A percentile compares a stretch with the other conserved stretches of the same genome.
Evolutionary conservation across 2,113 vertebrate species (phyloP).

Genomic region (Laticauda colubrina): DNA sequence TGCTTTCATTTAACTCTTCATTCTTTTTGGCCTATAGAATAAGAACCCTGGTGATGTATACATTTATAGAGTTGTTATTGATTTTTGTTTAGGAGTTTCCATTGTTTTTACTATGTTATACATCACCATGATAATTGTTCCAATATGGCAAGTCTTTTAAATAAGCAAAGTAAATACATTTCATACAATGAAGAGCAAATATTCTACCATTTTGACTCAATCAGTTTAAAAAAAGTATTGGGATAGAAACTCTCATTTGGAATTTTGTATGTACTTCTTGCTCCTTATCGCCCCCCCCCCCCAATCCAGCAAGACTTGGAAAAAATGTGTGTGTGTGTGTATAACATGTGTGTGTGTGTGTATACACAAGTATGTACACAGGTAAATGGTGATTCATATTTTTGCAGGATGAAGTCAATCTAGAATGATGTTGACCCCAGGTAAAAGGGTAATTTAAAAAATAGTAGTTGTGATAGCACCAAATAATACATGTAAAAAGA

Average conservation of each 20-base stretch:
- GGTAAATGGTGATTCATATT: not conserved
- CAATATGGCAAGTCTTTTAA: not conserved
- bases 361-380: not conserved
- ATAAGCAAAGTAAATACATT: not conserved
- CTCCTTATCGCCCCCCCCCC: not conserved
- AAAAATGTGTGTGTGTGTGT: not conserved
- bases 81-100: not conserved
- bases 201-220: not conserved
- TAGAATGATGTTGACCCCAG: not conserved
- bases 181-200: not conserved
- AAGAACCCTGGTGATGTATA: not conserved
- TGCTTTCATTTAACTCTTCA: not conserved
- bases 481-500: not conserved
- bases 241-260: not conserved
- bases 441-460: not conserved
- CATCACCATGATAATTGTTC: not conserved
- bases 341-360: rapidly evolving
- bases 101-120: not conserved
- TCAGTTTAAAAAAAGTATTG: not conserved
- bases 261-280: not conserved
- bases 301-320: not conserved
- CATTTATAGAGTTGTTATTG: not conserved
- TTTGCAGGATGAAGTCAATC: not conserved
- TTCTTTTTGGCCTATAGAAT: not conserved
- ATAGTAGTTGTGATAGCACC: not conserved